These are phyloP conservation scores for Menura novaehollandiae DNA, from an alignment of 2,113 vertebrate species.

Conservation along the genomic window DNA sequence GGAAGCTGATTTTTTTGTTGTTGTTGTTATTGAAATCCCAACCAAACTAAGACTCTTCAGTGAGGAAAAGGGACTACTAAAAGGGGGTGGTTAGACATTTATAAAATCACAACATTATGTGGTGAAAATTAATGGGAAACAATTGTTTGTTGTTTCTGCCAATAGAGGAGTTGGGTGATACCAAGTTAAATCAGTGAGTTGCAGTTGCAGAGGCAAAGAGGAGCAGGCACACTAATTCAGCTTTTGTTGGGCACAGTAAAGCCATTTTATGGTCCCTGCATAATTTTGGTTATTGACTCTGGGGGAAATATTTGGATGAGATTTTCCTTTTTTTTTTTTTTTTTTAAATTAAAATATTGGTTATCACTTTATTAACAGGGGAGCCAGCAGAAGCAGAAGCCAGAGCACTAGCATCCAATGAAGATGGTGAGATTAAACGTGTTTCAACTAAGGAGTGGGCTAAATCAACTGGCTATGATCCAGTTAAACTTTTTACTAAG, in stretches of 20 bases:
- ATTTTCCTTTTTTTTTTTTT: not conserved
- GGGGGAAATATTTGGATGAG: not conserved
- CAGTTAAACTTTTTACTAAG: slow-evolving; percentile 96
- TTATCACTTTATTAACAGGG: slow-evolving; percentile 74
- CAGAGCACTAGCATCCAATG: slow-evolving; percentile 86
- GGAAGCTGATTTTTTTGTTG: not conserved
- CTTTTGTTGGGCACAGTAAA: not conserved
- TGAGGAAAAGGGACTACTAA: not conserved
- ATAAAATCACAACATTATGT: not conserved
- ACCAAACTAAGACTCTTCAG: not conserved
- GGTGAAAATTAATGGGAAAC: not conserved
- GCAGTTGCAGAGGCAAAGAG: not conserved
- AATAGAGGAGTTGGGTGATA: not conserved
- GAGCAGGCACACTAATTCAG: not conserved
- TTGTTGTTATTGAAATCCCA: not conserved
- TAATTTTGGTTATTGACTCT: not conserved
- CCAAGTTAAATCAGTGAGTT: not conserved
- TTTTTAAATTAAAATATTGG: not conserved
- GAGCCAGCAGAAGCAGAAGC: slow-evolving; percentile 88
- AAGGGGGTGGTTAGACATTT: not conserved
- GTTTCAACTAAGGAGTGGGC: slow-evolving; percentile 97
- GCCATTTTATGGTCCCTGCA: not conserved
- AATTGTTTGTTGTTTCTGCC: not conserved
- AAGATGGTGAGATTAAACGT: slow-evolving; percentile 93
- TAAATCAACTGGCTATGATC: slow-evolving; percentile 90